These are phyloP conservation scores for Trachymyrmex septentrionalis DNA, from an alignment of 1,140 invertebrate genomes.

Conservation along the genomic window DNA sequence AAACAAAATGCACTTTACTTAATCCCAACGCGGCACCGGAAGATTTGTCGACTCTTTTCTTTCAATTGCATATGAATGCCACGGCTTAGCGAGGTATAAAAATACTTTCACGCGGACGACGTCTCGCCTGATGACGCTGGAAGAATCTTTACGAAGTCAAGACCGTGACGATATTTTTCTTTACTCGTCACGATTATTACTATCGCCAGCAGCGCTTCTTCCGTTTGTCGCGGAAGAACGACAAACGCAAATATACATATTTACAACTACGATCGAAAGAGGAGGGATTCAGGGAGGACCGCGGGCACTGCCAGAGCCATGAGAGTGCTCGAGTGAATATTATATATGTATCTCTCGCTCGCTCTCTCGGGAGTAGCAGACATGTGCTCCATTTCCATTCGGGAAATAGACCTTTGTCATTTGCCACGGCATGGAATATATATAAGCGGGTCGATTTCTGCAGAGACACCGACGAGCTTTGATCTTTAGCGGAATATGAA, in stretches of 20 bases:
- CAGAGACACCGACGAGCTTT: slow-evolving; percentile 34
- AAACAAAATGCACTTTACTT: slow-evolving; percentile 37
- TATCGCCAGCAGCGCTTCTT: neutral
- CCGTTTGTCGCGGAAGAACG: neutral
- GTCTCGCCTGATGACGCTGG: neutral
- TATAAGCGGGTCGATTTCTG: slow-evolving; percentile 52
- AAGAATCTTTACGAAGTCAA: slow-evolving; percentile 11
- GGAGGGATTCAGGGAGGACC: neutral
- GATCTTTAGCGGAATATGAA: slow-evolving; percentile 52
- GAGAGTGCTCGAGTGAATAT: slow-evolving; percentile 46
- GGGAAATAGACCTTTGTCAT: slow-evolving; percentile 56
- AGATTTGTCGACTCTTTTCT: slow-evolving; percentile 27
- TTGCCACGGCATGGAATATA: slow-evolving; percentile 43
- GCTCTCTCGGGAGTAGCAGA: slow-evolving; percentile 11
- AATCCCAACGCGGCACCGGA: neutral
- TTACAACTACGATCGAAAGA: slow-evolving; percentile 15
- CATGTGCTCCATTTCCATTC: slow-evolving; percentile 21
- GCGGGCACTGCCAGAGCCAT: neutral
- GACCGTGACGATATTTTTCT: slow-evolving; percentile 26
- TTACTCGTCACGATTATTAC: slow-evolving; percentile 29
- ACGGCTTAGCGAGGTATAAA: slow-evolving; percentile 21
- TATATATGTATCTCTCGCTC: slow-evolving; percentile 31
- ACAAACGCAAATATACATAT: slow-evolving; percentile 13
- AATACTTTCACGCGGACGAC: slow-evolving; percentile 17
- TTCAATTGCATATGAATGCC: slow-evolving; percentile 39